phyloP scores from a whole-genome alignment of 1,140 invertebrate species.

The Drosophila repleta region DNA sequence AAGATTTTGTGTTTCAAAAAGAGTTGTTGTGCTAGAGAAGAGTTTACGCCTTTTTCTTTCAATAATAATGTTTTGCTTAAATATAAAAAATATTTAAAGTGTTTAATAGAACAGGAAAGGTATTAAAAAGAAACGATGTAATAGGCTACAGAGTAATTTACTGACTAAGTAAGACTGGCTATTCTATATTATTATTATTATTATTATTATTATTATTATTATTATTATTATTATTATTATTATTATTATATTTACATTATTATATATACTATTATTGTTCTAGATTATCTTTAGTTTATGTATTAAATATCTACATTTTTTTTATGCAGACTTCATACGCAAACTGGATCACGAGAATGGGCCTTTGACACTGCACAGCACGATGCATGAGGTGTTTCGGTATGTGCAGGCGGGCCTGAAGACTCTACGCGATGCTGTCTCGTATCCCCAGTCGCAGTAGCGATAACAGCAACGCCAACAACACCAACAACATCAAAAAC shows the following conservation, averaged over 20 bases:
- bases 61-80: no score
- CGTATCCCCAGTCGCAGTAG: slow-evolving; percentile 68
- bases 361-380: slow-evolving; percentile 90
- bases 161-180: no score
- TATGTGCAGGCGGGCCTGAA: slow-evolving; percentile 90
- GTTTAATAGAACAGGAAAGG: no score
- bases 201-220: no score
- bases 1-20: no score
- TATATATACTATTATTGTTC: background rate
- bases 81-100: no score
- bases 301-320: background rate
- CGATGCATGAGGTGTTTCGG: slow-evolving; percentile 89
- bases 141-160: no score
- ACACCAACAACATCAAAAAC: slow-evolving; percentile 7
- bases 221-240: background rate
- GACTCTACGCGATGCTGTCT: slow-evolving; percentile 81
- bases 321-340: slow-evolving; percentile 90
- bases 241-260: background rate
- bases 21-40: no score
- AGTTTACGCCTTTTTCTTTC: no score
- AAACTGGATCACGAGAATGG: slow-evolving; percentile 90
- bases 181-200: no score
- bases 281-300: no score
- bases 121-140: no score
- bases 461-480: slow-evolving; percentile 27